Evolutionary conservation across 2,888 invertebrate genomes (phyloP).

Genomic region (Caenorhabditis sp.): DNA sequence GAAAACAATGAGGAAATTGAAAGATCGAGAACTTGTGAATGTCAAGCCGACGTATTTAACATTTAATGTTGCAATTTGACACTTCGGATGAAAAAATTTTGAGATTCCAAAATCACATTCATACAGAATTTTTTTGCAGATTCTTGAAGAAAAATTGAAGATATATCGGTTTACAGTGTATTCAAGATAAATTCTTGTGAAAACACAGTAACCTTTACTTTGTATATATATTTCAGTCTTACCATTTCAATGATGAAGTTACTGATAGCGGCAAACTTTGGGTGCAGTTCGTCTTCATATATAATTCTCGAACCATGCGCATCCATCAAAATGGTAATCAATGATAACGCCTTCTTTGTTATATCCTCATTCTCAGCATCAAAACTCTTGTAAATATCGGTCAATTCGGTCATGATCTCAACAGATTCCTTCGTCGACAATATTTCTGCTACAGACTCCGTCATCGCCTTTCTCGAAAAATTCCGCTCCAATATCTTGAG

Average conservation of each 20-base stretch:
- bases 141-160: too few species aligned
- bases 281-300: conserved; percentile 29
- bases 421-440: conserved; percentile 23
- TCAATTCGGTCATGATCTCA: conserved; percentile 19
- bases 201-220: too few species aligned
- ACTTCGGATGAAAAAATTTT: too few species aligned
- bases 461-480: conserved; percentile 27
- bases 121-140: too few species aligned
- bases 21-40: too few species aligned
- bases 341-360: conserved; percentile 6
- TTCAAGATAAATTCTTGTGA: too few species aligned
- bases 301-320: conserved; percentile 32
- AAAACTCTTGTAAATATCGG: conserved; percentile 24
- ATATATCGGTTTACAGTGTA: too few species aligned
- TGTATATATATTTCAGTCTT: too few species aligned
- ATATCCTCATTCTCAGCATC: background rate
- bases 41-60: too few species aligned
- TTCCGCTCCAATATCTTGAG: conserved; percentile 14
- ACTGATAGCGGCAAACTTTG: conserved; percentile 23
- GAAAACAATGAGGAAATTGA: too few species aligned
- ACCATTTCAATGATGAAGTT: conserved; percentile 43
- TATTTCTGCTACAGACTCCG: conserved; percentile 14
- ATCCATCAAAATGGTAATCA: conserved; percentile 40
- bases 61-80: too few species aligned
- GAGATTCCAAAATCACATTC: too few species aligned